Percentiles rank a stretch among this genome's conserved stretches.
phyloP scores from a whole-genome alignment of 2,797 vertebrate genomes.

The Crax fasciolata region DNA sequence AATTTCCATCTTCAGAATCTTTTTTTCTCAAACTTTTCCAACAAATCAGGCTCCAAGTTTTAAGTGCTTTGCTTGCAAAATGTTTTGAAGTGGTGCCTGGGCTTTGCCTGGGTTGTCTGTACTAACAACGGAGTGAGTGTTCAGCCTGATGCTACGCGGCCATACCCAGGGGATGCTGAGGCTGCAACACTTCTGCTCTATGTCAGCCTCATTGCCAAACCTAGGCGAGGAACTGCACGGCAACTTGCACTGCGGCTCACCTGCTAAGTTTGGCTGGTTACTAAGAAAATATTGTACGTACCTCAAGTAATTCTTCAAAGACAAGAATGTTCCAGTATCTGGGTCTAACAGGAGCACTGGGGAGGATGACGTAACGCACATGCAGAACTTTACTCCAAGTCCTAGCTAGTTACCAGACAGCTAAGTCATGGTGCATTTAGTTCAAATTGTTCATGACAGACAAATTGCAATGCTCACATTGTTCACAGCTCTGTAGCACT shows the following conservation, averaged over 20 bases:
- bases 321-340: not conserved
- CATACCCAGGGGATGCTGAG: not conserved
- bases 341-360: not conserved
- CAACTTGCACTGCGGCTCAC: not conserved
- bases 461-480: not conserved
- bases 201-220: not conserved
- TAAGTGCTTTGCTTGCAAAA: not conserved
- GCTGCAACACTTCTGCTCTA: not conserved
- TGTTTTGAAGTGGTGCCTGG: not conserved
- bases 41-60: not conserved
- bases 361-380: not conserved
- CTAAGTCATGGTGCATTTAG: not conserved
- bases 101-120: not conserved
- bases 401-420: not conserved
- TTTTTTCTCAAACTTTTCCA: not conserved
- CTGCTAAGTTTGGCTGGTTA: not conserved
- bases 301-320: not conserved
- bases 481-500: not conserved
- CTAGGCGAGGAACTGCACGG: fast-evolving
- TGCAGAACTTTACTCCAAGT: not conserved
- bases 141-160: not conserved
- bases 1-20: not conserved
- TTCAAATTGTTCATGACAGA: too few relatives aligned
- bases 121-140: not conserved
- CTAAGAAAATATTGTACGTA: not conserved